Base-by-base conservation (phyloP, 2,797 vertebrate species). In the Natrix natrix region DNA sequence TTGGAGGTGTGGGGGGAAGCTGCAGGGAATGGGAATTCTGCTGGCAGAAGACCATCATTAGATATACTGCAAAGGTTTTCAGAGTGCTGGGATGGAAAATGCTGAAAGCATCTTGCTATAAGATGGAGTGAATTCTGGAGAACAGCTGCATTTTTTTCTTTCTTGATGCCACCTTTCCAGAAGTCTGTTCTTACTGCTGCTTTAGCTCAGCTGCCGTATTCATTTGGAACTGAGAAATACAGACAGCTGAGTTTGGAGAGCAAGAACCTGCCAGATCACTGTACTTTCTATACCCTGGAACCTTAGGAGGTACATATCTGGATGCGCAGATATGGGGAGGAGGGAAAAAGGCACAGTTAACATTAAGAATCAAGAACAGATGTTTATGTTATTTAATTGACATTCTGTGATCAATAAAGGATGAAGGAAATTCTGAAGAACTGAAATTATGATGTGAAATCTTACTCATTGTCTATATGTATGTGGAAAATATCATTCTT, bases 281-380 rank as follows among this genome's bases (percentile, higher is more conserved):
- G 24, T 74, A 52, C 12, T 54, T 28, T 54, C 55, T 37, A 26
- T 48, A 89, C 54, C 52, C 63, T 55, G 57, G 59, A 55, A 92
- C 52, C 12, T 20, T 13, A 24, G 11, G 63, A 87, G 43, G 63
- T 63, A 52, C 13, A 20, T 32, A 26, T 61, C 69, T 86, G 87
- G 90, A 24, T 43, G 17, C 2, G 8, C 52, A 87, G 32, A 37
- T 37, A 48, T 57, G 83, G 54, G 3, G 52, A 56, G 8, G 14
- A 12, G 48, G 22, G 17, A 56, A 87, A 66, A 28, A 8, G 7
- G 32, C 5, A 66, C 13, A 43, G 26, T 61, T 87, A 56, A 56
- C 32, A 57, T 93, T 91, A 86, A 93, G 89, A 37, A 56, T 86
- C 61, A 86, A 63, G 24, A 91, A 32, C 13, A 86, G 61, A 88